These are phyloP conservation scores for Diachasma alloeum DNA, from an alignment of 1,140 invertebrate genomes.

Conservation along the genomic window DNA sequence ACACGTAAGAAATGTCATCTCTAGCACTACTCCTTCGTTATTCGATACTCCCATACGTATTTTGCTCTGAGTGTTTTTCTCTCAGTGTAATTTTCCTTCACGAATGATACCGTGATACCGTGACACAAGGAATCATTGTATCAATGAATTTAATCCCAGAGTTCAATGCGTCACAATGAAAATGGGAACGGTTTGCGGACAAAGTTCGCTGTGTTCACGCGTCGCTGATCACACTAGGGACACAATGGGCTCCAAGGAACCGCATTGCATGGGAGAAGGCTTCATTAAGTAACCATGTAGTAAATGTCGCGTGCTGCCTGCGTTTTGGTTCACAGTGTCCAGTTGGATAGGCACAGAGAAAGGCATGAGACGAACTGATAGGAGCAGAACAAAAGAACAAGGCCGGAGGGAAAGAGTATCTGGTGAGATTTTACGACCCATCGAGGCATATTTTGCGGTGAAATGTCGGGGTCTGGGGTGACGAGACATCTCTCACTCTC, in stretches of 20 bases:
- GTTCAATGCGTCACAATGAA: background rate
- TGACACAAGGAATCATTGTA: background rate
- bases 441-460: background rate
- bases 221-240: constrained; percentile 2
- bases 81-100: too few relatives aligned
- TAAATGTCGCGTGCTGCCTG: constrained; percentile 4
- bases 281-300: background rate
- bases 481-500: constrained; percentile 1
- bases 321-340: background rate
- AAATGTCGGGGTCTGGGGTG: background rate
- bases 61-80: too few relatives aligned
- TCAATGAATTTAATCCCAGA: background rate
- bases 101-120: too few relatives aligned
- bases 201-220: constrained; percentile 2
- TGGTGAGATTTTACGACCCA: background rate
- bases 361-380: background rate
- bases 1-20: too few relatives aligned
- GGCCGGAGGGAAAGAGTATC: background rate
- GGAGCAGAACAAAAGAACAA: background rate
- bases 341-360: background rate
- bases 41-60: too few relatives aligned
- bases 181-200: background rate
- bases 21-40: too few relatives aligned
- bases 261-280: background rate
- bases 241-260: background rate